A percentile compares a stretch with the other conserved stretches of the same genome.
phyloP scores from a whole-genome alignment of 2,797 vertebrate species.

The Protosalanx chinensis region DNA sequence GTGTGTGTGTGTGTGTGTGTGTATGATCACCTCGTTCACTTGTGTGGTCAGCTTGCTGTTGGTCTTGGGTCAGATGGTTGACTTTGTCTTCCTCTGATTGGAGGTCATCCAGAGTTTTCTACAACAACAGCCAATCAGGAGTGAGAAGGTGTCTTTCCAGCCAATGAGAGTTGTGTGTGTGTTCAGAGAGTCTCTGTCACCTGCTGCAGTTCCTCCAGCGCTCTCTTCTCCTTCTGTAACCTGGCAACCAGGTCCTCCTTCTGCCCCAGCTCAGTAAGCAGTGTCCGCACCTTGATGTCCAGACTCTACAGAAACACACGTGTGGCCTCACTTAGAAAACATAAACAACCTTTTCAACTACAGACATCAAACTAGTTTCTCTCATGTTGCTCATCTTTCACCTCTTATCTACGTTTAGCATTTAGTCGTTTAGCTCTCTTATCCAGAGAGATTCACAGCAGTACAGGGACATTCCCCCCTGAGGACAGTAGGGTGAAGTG shows the following conservation, averaged over 20 bases:
- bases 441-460: too few species aligned
- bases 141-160: neutral
- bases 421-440: too few species aligned
- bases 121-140: constrained; percentile 14
- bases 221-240: constrained; percentile 74
- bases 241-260: constrained; percentile 66
- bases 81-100: constrained; percentile 73
- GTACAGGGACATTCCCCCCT: too few species aligned
- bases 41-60: constrained; percentile 68
- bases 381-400: neutral
- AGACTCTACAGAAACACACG: constrained; percentile 51
- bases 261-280: constrained; percentile 71
- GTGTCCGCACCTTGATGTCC: constrained; percentile 65
- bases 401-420: neutral
- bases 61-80: constrained; percentile 68
- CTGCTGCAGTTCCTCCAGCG: constrained; percentile 74
- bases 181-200: constrained; percentile 33
- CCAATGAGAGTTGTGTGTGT: neutral
- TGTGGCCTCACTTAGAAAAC: neutral
- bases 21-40: constrained; percentile 56
- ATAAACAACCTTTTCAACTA: neutral
- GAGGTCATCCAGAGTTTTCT: constrained; percentile 77
- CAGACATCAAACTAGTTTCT: neutral
- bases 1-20: too few species aligned
- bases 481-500: too few species aligned